phyloP scores from a whole-genome alignment of 92 coral and sea anemone species.

The Pocillopora meandrina region DNA sequence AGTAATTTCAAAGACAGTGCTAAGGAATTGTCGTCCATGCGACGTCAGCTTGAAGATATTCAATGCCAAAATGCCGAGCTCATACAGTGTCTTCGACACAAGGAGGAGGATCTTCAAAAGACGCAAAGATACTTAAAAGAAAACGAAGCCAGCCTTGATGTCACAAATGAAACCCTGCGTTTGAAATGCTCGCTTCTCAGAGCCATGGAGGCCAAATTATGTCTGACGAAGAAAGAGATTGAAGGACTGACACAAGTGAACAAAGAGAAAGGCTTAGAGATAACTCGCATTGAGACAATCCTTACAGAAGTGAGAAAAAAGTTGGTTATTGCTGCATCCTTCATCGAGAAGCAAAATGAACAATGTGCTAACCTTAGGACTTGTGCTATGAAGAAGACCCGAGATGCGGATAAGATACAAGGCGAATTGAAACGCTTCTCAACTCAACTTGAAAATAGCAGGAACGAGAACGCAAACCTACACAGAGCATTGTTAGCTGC shows the following conservation, averaged over 20 bases:
- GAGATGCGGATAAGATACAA: conserved; percentile 9
- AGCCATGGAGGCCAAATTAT: conserved; percentile 12
- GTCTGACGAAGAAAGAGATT: conserved; percentile 9
- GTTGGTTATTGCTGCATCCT: conserved; percentile 14
- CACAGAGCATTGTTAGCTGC: not conserved
- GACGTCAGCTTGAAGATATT: not conserved
- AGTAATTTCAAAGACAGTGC: not conserved
- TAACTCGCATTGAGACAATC: not conserved
- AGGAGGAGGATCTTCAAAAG: not conserved
- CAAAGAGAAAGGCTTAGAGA: conserved; percentile 4
- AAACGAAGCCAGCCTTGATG: not conserved
- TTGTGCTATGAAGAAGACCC: not conserved
- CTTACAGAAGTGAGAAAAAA: conserved; percentile 6
- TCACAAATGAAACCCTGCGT: not conserved
- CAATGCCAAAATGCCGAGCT: not conserved
- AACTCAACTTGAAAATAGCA: conserved; percentile 1
- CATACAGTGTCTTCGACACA: not conserved
- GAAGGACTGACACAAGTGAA: not conserved
- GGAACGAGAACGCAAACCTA: conserved; percentile 9
- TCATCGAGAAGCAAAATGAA: conserved; percentile 1
- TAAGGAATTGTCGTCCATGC: not conserved
- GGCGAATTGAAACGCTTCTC: not conserved
- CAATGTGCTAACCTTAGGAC: not conserved
- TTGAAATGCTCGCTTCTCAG: conserved; percentile 3
- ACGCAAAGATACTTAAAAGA: not conserved